Base-by-base conservation (phyloP, 2,113 vertebrate genomes). In the Microtus ochrogaster region DNA sequence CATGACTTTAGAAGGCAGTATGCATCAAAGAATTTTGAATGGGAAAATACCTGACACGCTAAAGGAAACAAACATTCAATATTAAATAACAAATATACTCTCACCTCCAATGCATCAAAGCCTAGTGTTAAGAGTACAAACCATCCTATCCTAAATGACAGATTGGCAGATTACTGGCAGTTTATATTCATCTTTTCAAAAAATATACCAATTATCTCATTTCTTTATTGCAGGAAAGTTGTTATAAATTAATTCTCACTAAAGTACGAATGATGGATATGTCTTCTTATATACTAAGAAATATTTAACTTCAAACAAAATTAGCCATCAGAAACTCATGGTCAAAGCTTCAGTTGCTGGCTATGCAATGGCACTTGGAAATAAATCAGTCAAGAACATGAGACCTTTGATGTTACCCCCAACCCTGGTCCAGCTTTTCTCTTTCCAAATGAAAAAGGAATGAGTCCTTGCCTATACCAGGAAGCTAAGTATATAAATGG, bases 171-270 rank as follows among this genome's bases (percentile, higher is more conserved):
- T 58, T 21, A 73, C 76, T 83, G 22, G 41, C 58, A 94, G 79
- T 33, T 44, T 90, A 13, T 39, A 79, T 61, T 30, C 26, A 21
- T 49, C 49, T 96, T 89, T 93, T 74, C 5, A 44, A 70, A 78
- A 83, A 52, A 39, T 44, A 39, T 58, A 47, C 33, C 49, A 61
- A 86, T n/a, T 94, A 58, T 39, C 55, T 65, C 33, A 36, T 94
- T 74, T 90, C 87, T 4, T 94, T 97, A 92, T 65, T 90, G 89
- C 86, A 89, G 90, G 70, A 88, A 95, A 96, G 7, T 11, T 86
- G 21, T 74, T 90, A 91, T 12, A 73, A 93, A 94, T 74, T 70
- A 55, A 76, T 81, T 93, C 66, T 95, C 30, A 63, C 70, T 91
- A 70, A 86, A 44, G 10, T 94, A 28, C 74, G 89, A 84, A 94